These are phyloP conservation scores for Muschampia staudingeri DNA, from an alignment of 2,888 invertebrate species.

Conservation along the genomic window DNA sequence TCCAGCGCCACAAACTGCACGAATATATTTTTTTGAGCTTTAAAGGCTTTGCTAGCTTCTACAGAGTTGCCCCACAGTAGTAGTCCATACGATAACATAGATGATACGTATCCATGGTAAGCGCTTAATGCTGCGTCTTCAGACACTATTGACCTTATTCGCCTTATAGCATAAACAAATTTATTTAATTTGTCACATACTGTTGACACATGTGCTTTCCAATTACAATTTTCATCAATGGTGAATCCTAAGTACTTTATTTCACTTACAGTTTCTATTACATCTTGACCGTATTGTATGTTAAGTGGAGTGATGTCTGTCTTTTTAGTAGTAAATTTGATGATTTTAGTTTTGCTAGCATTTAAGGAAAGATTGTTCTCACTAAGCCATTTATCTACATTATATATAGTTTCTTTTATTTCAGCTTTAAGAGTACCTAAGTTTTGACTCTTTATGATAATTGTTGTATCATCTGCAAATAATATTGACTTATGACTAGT, in stretches of 20 bases:
- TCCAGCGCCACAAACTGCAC: conserved; percentile 35
- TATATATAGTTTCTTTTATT: neutral
- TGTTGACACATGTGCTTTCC: neutral
- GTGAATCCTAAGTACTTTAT: conserved; percentile 10
- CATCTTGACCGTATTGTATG: neutral
- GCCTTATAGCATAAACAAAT: conserved; percentile 24
- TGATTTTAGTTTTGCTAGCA: conserved; percentile 13
- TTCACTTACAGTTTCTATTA: neutral
- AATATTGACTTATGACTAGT: neutral
- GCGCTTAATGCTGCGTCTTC: neutral
- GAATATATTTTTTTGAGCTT: conserved; percentile 41
- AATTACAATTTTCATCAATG: conserved; percentile 13
- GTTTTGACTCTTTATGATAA: neutral
- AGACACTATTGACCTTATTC: conserved; percentile 6
- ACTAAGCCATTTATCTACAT: neutral
- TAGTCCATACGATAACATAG: conserved; percentile 36
- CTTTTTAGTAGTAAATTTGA: neutral
- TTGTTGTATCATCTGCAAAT: neutral
- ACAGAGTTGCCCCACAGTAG: conserved; percentile 46
- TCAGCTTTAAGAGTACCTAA: neutral
- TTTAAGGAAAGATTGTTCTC: conserved; percentile 6
- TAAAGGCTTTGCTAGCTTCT: conserved; percentile 35
- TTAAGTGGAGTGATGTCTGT: neutral
- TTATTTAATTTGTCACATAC: conserved; percentile 16
- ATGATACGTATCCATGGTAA: conserved; percentile 24